phyloP scores from a whole-genome alignment of 2,797 vertebrate species.

The Xyrichtys novacula region DNA sequence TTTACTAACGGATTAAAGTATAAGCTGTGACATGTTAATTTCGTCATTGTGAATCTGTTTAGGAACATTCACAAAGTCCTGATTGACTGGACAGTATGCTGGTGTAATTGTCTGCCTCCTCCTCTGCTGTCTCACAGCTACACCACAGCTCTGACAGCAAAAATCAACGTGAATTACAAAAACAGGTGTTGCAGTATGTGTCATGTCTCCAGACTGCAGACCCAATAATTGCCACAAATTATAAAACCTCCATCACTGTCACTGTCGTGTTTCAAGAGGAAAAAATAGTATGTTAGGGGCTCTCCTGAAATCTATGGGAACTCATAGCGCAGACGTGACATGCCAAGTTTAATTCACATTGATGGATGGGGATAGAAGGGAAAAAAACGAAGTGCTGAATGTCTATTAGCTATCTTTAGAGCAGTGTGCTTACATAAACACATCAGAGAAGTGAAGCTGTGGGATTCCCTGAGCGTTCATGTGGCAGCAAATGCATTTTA shows the following conservation, averaged over 20 bases:
- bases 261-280: conserved; percentile 63
- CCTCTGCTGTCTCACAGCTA: conserved; percentile 51
- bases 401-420: conserved; percentile 83
- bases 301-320: conserved; percentile 81
- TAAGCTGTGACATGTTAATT: conserved; percentile 29
- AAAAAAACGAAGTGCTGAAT: conserved; percentile 73
- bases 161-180: conserved; percentile 77
- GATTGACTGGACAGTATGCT: conserved; percentile 58
- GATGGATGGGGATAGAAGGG: conserved; percentile 80
- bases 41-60: conserved; percentile 62
- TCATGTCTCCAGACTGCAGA: conserved; percentile 76
- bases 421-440: conserved; percentile 76
- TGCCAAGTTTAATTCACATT: conserved; percentile 85
- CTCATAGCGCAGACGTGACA: conserved; percentile 58
- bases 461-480: conserved; percentile 65
- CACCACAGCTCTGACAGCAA: conserved; percentile 61
- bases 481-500: conserved; percentile 68
- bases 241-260: conserved; percentile 82
- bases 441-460: conserved; percentile 64
- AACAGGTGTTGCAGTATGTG: conserved; percentile 78
- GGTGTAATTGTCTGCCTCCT: conserved; percentile 69
- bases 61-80: conserved; percentile 28
- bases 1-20: conserved; percentile 25
- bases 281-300: conserved; percentile 64
- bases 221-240: conserved; percentile 82